These are phyloP conservation scores for Rhinella marina DNA, from an alignment of 2,797 vertebrate species.

Conservation along the genomic window DNA sequence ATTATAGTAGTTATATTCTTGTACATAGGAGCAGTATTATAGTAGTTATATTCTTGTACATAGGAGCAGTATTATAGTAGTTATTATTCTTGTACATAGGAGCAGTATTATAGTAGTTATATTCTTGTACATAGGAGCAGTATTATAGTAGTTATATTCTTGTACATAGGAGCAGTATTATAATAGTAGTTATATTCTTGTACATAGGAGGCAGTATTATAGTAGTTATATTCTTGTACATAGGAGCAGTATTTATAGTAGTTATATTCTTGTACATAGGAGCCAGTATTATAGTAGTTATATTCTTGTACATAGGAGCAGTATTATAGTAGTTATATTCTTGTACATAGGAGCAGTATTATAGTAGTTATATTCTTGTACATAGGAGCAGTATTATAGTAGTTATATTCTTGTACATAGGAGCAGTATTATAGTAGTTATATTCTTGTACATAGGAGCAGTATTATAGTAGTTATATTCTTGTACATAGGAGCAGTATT, in stretches of 20 bases:
- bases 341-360: neutral
- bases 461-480: neutral
- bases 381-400: neutral
- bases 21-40: too few species aligned
- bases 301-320: too few species aligned
- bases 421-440: neutral
- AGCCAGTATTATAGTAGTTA: too few species aligned
- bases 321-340: too few species aligned
- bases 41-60: too few species aligned
- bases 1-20: too few species aligned
- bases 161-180: neutral
- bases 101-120: neutral
- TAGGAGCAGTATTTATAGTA: too few species aligned
- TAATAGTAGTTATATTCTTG: constrained; percentile 3
- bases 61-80: too few species aligned
- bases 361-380: too few species aligned
- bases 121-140: neutral
- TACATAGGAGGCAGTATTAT: too few species aligned
- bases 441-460: neutral
- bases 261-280: too few species aligned
- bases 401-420: neutral
- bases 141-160: constrained; percentile 1
- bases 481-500: neutral
- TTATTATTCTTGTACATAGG: neutral
- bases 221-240: too few species aligned